A percentile compares a stretch with the other conserved stretches of the same genome.
phyloP scores from a whole-genome alignment of 1,140 invertebrate species.

The Maconellicoccus hirsutus region DNA sequence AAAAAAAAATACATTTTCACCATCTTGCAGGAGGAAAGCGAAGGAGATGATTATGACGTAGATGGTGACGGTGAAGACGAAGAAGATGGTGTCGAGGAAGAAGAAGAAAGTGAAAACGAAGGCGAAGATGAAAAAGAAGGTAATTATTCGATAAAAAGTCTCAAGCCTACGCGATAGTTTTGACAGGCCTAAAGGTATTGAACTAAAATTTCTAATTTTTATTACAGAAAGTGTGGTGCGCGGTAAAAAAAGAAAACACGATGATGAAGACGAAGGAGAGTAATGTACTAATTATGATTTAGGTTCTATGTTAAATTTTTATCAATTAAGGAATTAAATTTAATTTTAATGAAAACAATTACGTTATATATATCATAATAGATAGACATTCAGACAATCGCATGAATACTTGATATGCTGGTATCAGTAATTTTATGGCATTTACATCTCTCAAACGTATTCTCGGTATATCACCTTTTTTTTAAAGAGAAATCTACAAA shows the following conservation, averaged over 20 bases:
- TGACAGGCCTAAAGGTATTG: no score
- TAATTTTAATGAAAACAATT: constrained; percentile 12
- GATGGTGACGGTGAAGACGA: constrained; percentile 1
- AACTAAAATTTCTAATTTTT: not conserved
- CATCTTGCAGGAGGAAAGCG: constrained; percentile 18
- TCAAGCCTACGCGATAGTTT: not conserved
- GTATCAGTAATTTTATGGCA: not conserved
- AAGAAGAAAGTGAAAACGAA: constrained; percentile 17
- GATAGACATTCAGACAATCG: constrained; percentile 21
- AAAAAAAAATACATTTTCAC: no score
- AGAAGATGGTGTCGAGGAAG: constrained; percentile 10
- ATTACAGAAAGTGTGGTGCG: constrained; percentile 6
- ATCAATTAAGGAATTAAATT: constrained; percentile 15
- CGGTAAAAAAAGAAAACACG: constrained; percentile 17
- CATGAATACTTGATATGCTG: not conserved
- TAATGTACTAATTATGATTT: not conserved
- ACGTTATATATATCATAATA: constrained; percentile 8
- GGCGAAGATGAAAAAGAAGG: constrained; percentile 20
- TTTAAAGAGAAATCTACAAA: not conserved
- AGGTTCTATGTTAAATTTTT: constrained; percentile 17
- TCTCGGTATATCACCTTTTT: not conserved
- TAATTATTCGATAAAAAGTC: no score
- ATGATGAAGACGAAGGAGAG: constrained; percentile 12
- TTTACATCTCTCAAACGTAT: not conserved
- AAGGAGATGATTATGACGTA: constrained; percentile 6